Percentiles rank a stretch among this genome's conserved stretches.
These are phyloP conservation scores for Oscheius sp. DNA, from an alignment of 2,888 invertebrate genomes.

Conservation along the genomic window DNA sequence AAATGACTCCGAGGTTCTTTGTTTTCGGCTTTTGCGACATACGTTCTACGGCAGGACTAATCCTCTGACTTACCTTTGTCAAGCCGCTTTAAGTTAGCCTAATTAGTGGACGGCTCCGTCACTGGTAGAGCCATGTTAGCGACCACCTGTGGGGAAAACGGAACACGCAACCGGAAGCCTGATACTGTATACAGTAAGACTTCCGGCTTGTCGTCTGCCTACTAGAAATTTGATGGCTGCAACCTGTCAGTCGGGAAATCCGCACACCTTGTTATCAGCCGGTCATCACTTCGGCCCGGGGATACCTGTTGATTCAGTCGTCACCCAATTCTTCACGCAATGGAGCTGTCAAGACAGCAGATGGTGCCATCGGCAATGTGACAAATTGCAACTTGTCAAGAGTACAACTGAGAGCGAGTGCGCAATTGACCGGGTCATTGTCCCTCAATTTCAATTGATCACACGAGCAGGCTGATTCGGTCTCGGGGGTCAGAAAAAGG, in stretches of 20 bases:
- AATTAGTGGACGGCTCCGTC: conserved; percentile 28
- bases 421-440: conserved; percentile 14
- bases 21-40: conserved; percentile 32
- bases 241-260: conserved; percentile 14
- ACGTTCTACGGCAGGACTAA: conserved; percentile 31
- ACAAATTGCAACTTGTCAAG: conserved; percentile 35
- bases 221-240: conserved; percentile 4
- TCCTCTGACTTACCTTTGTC: conserved; percentile 17
- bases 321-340: conserved; percentile 15
- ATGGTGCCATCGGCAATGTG: conserved; percentile 33
- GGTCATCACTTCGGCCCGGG: conserved; percentile 24
- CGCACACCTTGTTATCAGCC: conserved; percentile 31
- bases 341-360: conserved; percentile 36
- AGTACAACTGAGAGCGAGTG: conserved; percentile 20
- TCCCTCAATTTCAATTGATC: conserved; percentile 29
- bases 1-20: conserved; percentile 27
- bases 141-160: conserved; percentile 19
- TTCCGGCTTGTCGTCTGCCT: neutral
- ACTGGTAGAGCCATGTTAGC: neutral
- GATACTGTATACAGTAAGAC: neutral
- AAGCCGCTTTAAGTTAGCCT: conserved; percentile 22
- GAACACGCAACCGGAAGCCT: conserved; percentile 24
- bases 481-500: too few species aligned
- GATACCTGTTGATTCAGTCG: conserved; percentile 25
- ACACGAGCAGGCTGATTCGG: neutral